Base-by-base conservation (phyloP, 2,888 invertebrate genomes). In the Limnephilus marmoratus region DNA sequence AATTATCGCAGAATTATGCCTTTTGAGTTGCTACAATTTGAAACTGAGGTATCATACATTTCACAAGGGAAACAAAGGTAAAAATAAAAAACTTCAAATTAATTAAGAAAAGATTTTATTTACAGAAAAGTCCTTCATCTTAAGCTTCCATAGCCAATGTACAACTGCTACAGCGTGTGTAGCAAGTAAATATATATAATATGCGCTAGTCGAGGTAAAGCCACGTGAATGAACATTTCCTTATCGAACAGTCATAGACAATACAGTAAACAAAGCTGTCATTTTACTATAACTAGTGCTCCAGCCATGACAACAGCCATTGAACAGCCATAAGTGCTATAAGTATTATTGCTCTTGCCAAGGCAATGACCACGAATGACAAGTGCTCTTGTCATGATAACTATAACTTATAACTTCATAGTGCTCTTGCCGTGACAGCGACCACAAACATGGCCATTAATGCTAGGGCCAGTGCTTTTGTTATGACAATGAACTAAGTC, bases 51-150 rank as follows among this genome's bases (percentile, higher is more conserved):
- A 49, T 41, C 41, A 86, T 31, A 15, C 15, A 49, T 86, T 34
- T 68, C 41, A 87, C 1, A 45, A n/a, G 7, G 68, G n/a, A 24
- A 68, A n/a, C 68, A 68, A n/a, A 24, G 68, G 68, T 68, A 24
- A 68, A 68, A 68, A 68, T 68, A 68, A 24, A 68, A n/a, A 24
- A 87, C 41, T 87, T 37, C 18, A 88, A 37, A 34, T 24, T 85
- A 89, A 87, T 82, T 81, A 83, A 90, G 82, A 91, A 93, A 93
- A 92, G 91, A 81, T 92, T 93, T 93, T 93, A 93, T 93, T 93
- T 93, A 93, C 93, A 93, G 93, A 93, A 93, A 93, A 86, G 89
- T 92, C 90, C 82, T 91, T 90, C 81, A 82, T 91, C 68, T 88
- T 49, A 45, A 91, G 82, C 34, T 85, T 91, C 29, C 68, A 80